A percentile compares a stretch with the other conserved stretches of the same genome.
Conservation (phyloP, 2,113 vertebrate genomes). For the Thinocorus orbignyianus region DNA sequence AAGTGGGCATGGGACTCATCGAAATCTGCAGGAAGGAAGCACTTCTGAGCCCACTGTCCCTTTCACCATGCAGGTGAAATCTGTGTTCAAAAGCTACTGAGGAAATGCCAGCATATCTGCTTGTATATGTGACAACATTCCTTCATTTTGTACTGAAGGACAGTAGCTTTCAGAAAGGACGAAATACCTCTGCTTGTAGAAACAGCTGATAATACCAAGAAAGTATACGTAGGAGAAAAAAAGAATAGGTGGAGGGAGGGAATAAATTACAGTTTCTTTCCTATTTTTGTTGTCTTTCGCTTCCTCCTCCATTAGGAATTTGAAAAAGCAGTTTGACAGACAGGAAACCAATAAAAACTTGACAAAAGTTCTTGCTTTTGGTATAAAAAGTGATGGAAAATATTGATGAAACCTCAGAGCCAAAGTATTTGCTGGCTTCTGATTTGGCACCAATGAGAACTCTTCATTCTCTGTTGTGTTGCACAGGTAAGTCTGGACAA, state of each 20-base stretch:
- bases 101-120: neutral
- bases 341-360: neutral
- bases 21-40: neutral
- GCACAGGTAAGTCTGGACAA: neutral
- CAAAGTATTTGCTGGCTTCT: neutral
- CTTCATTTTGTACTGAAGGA: neutral
- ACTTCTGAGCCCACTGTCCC: neutral
- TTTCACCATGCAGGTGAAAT: neutral
- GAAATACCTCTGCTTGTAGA: neutral
- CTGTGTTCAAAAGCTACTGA: neutral
- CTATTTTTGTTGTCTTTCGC: neutral
- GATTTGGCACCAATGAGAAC: neutral
- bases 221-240: neutral
- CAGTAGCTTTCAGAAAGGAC: neutral
- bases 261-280: neutral
- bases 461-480: neutral
- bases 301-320: neutral
- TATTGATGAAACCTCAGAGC: neutral
- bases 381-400: slow-evolving; percentile 13
- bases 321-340: neutral
- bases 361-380: neutral
- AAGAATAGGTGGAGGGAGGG: neutral
- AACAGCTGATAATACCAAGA: neutral
- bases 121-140: neutral
- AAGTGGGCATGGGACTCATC: fast-evolving